These are phyloP conservation scores for Pipistrellus pygmaeus DNA, from an alignment of 2,797 vertebrate species.

Conservation along the genomic window DNA sequence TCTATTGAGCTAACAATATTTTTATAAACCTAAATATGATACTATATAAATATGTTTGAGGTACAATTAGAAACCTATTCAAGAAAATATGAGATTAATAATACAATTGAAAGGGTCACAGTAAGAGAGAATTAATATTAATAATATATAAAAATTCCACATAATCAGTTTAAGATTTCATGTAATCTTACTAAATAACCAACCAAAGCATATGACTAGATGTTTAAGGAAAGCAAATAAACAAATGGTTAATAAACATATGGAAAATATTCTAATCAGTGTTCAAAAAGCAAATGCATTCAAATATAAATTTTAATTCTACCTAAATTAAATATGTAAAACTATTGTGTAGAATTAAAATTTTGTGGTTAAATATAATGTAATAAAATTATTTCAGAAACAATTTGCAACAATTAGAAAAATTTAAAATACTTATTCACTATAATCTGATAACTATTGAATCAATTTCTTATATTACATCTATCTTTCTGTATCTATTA, in stretches of 20 bases:
- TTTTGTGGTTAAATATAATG: background rate
- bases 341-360: background rate
- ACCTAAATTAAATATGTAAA: background rate
- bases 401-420: background rate
- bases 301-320: background rate
- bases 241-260: background rate
- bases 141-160: background rate
- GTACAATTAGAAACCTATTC: background rate
- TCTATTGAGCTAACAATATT: background rate
- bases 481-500: background rate
- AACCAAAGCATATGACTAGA: background rate
- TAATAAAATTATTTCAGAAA: background rate
- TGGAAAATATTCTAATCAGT: background rate
- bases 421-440: background rate
- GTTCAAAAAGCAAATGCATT: background rate
- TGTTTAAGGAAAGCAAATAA: background rate
- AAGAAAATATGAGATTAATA: background rate
- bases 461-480: background rate
- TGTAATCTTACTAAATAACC: background rate
- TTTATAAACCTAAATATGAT: constrained; percentile 18
- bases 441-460: background rate
- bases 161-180: background rate
- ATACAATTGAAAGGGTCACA: background rate
- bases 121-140: background rate
- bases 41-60: constrained; percentile 40